phyloP scores from a whole-genome alignment of 2,113 vertebrate genomes.

The Dolichotis patagonum region DNA sequence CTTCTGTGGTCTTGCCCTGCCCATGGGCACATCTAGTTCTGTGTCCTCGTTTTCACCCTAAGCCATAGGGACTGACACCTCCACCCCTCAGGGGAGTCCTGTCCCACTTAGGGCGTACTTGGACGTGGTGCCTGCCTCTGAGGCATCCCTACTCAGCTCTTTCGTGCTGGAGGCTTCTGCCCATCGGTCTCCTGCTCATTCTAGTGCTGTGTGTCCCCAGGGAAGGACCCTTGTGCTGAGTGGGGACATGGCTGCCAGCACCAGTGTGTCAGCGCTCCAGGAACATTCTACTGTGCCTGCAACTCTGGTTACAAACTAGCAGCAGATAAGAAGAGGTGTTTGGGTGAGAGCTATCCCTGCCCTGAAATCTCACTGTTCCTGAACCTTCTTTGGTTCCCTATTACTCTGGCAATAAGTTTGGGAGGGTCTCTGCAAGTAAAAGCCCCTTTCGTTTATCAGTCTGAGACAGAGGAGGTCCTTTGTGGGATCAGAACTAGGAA shows the following conservation, averaged over 20 bases:
- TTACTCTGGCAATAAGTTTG: neutral
- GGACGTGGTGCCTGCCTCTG: neutral
- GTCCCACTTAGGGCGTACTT: neutral
- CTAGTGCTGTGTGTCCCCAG: constrained; percentile 84
- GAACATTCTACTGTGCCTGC: constrained; percentile 93
- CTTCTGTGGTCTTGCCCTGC: neutral
- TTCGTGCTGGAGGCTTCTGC: neutral
- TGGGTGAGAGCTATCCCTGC: constrained; percentile 82
- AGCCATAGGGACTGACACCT: neutral
- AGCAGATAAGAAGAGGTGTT: constrained; percentile 91
- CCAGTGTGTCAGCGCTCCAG: constrained; percentile 90
- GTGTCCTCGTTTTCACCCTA: neutral
- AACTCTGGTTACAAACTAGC: constrained; percentile 92
- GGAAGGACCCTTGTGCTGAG: constrained; percentile 90
- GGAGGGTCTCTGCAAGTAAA: constrained; percentile 17
- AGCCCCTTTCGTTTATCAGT: neutral
- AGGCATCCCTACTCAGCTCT: neutral
- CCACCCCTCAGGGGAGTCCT: neutral
- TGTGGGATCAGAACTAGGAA: neutral
- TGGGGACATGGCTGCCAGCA: constrained; percentile 94
- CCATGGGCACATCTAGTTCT: neutral
- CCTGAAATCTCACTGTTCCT: neutral
- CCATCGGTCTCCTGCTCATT: neutral
- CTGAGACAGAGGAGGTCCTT: neutral
- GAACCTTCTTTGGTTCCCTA: neutral